Percentiles rank a stretch among this genome's conserved stretches.
phyloP scores from a whole-genome alignment of 2,113 vertebrate species.

The Gavia stellata region DNA sequence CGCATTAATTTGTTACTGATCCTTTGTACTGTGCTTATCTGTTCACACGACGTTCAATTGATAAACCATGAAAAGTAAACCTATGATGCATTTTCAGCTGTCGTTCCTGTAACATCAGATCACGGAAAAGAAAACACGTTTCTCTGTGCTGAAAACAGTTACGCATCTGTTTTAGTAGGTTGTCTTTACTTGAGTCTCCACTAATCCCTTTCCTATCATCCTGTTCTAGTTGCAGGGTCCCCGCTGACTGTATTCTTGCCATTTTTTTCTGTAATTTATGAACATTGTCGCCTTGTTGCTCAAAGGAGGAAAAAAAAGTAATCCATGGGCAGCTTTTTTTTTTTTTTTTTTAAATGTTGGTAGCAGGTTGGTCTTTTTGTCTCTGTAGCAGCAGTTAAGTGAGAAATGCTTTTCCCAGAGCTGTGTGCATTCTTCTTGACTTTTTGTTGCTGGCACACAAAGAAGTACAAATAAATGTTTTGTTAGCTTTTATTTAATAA shows the following conservation, averaged over 20 bases:
- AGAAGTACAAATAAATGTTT: neutral
- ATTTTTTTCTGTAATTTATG: neutral
- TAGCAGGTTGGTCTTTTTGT: neutral
- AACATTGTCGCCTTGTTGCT: neutral
- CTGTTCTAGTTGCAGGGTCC: neutral
- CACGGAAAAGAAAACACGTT: neutral
- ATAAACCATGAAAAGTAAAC: neutral
- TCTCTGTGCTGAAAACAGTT: neutral
- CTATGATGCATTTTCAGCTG: neutral
- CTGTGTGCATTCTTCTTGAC: neutral
- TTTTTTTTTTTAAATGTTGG: neutral
- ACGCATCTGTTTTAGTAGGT: fast-evolving
- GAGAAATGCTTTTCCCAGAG: neutral
- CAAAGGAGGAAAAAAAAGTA: neutral
- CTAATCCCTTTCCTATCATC: neutral
- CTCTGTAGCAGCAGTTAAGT: neutral
- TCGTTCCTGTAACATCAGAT: neutral
- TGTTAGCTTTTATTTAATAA: neutral
- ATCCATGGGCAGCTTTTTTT: neutral
- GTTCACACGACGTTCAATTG: fast-evolving
- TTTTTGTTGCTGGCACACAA: neutral
- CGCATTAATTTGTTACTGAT: neutral
- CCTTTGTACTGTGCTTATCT: neutral
- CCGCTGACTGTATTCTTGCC: neutral
- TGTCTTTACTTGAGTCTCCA: neutral